These are phyloP conservation scores for Calonectris borealis DNA, from an alignment of 2,113 vertebrate genomes.

Conservation along the genomic window DNA sequence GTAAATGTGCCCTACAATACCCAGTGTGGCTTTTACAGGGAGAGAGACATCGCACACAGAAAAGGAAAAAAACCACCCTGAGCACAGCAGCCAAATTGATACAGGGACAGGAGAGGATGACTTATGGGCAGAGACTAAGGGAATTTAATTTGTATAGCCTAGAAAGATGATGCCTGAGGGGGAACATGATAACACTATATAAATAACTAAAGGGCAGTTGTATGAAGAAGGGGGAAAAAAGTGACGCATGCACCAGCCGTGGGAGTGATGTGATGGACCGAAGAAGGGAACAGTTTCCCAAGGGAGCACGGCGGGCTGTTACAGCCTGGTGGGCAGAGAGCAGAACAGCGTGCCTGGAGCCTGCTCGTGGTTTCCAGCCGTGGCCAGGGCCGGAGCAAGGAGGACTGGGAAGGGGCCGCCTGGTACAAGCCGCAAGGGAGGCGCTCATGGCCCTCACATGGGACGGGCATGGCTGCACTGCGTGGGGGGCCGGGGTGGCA, in stretches of 20 bases:
- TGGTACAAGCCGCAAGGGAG: background rate
- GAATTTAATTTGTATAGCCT: slow-evolving; percentile 44
- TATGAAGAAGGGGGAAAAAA: slow-evolving; percentile 21
- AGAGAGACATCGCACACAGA: background rate
- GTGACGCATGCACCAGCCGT: slow-evolving; percentile 10
- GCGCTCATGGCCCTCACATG: accelerated
- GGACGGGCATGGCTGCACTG: background rate
- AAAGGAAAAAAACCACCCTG: background rate
- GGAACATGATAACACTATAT: slow-evolving; percentile 20
- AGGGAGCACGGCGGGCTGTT: background rate
- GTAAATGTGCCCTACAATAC: background rate
- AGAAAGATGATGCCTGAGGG: slow-evolving; percentile 37
- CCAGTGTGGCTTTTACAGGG: background rate
- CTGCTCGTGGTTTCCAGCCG: background rate
- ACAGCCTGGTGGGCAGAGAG: background rate
- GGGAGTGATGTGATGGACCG: background rate
- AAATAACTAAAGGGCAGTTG: slow-evolving; percentile 63
- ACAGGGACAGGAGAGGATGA: background rate
- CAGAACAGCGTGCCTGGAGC: background rate
- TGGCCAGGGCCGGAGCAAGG: background rate
- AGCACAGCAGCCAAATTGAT: background rate
- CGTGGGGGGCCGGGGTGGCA: background rate
- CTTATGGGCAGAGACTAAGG: background rate
- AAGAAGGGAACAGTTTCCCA: background rate
- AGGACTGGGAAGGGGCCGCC: background rate